phyloP scores from a whole-genome alignment of 2,888 invertebrate species.

The Phymatocera aterrima region DNA sequence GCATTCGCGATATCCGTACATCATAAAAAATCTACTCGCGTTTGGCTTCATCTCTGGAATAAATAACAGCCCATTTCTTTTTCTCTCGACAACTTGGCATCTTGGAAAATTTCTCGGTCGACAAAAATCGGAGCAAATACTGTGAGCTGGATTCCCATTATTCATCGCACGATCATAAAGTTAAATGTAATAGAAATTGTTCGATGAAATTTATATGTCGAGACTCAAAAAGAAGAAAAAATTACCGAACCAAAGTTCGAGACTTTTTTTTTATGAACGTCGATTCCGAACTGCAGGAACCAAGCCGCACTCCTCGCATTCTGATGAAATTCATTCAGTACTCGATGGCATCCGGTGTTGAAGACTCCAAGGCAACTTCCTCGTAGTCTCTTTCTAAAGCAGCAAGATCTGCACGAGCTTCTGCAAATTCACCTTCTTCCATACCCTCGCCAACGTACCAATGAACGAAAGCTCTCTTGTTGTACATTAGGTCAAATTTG shows the following conservation, averaged over 20 bases:
- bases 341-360: constrained; percentile 55
- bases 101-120: not conserved
- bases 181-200: not conserved
- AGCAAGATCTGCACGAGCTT: constrained; percentile 91
- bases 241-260: not conserved
- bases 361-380: constrained; percentile 86
- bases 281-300: not conserved
- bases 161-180: not conserved
- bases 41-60: not conserved
- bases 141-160: not conserved
- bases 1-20: not conserved
- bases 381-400: constrained; percentile 89
- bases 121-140: not conserved
- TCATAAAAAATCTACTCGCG: not conserved
- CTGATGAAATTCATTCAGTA: constrained; percentile 23
- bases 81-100: not conserved
- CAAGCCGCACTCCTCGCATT: not conserved
- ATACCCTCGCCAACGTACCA: constrained; percentile 95
- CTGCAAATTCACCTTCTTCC: constrained; percentile 92
- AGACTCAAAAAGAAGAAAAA: not conserved
- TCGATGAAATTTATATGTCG: not conserved
- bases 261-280: not conserved
- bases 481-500: constrained; percentile 97
- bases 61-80: not conserved
- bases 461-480: constrained; percentile 96